These are phyloP conservation scores for Alethe diademata DNA, from an alignment of 2,113 vertebrate genomes.

Conservation along the genomic window DNA sequence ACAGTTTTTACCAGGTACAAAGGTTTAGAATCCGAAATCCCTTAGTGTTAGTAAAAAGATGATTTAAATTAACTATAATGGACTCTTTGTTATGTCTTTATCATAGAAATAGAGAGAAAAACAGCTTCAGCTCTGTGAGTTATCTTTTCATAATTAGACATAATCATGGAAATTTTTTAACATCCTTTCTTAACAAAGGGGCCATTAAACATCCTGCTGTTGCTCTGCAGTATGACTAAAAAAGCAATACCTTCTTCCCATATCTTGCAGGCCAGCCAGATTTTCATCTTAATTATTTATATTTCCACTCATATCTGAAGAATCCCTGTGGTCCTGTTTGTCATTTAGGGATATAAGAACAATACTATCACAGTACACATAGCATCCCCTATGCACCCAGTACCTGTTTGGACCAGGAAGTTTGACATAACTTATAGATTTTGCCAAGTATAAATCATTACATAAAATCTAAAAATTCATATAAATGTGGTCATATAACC, in stretches of 20 bases:
- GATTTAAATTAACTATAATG: background rate
- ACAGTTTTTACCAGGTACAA: background rate
- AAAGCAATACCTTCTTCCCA: background rate
- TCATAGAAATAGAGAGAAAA: background rate
- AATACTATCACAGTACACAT: background rate
- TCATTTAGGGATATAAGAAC: background rate
- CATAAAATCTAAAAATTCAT: background rate
- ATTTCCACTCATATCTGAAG: background rate
- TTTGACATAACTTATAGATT: background rate
- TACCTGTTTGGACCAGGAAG: background rate
- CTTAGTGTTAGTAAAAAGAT: background rate
- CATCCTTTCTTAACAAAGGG: background rate
- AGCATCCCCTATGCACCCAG: background rate
- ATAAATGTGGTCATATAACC: background rate
- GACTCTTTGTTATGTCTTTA: background rate
- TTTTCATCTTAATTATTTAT: background rate
- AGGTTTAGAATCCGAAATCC: background rate
- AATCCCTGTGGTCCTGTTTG: background rate
- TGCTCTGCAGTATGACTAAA: background rate
- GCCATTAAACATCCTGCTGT: background rate
- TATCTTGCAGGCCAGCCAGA: background rate
- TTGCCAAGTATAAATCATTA: background rate
- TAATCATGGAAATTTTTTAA: background rate
- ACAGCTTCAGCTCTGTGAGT: background rate
- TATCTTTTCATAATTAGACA: background rate